Base-by-base conservation (phyloP, 2,888 invertebrate genomes). In the Dolichomitus sp. region DNA sequence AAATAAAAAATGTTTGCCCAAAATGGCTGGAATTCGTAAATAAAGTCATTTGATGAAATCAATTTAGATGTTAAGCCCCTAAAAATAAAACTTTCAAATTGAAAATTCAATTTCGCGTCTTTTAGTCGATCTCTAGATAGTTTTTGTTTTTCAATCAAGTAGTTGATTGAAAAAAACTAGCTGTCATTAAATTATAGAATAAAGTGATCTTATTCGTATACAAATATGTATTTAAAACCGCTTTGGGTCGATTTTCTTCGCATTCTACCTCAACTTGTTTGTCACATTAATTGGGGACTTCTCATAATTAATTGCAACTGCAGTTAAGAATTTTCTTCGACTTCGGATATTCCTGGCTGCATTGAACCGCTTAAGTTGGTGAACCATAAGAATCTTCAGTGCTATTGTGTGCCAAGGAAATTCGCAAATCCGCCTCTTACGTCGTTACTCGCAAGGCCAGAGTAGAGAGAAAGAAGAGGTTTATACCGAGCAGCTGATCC, bases 341-440 rank as follows among this genome's bases (percentile, higher is more conserved):
- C 33, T 59, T 33, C 33, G 14, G 72, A 59, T 45, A 19, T 57
- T 72, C 19, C 19, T 30, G 33, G 33, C 4, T 59, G 19, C 30
- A 45, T 48, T 45, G 45, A 72, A 72, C 17, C 33, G 30, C 42
- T 59, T 5, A 12, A 72, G 52, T 52, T 37, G 37, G 19, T 19
- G 19, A 23, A 42, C 27, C 42, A 23, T 1, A 23, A 42, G 45
- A 17, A 23, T 65, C 45, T 14, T 23, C 40, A 23, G 37, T 17
- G 40, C 11, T 11, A 45, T 12, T n/a, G 65, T 45, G 23, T n/a
- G 69, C 45, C 48, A 23, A 73, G 50, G 19, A 73, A 61, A 61
- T 73, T 73, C 59, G 61, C 61, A 50, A 50, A 69, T 69, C 69
- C 69, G n/a, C 40, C 27, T 52, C 54, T 52, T 69, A 54, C 40